phyloP scores from a whole-genome alignment of 2,888 invertebrate species.

The Antheraea assamensis region DNA sequence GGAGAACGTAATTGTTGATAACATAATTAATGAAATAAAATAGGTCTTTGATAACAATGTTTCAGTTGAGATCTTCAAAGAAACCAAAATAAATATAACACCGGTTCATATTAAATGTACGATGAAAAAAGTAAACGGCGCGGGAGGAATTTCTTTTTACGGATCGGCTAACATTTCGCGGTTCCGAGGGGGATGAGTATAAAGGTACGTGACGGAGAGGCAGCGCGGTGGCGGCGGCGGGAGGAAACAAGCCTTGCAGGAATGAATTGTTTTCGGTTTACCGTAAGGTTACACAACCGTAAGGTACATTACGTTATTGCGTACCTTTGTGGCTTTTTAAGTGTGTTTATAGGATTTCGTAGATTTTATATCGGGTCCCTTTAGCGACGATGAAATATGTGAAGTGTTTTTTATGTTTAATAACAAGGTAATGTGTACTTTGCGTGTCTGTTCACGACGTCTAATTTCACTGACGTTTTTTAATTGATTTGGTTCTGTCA shows the following conservation, averaged over 20 bases:
- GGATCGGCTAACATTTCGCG: constrained; percentile 72
- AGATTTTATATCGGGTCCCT: constrained; percentile 26
- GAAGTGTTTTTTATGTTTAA: background rate
- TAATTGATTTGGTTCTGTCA: constrained; percentile 36
- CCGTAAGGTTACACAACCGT: constrained; percentile 57
- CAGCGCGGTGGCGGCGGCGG: constrained; percentile 19
- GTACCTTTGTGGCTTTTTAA: constrained; percentile 70
- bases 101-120: constrained; percentile 73
- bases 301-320: constrained; percentile 70
- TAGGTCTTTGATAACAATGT: constrained; percentile 14
- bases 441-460: constrained; percentile 35
- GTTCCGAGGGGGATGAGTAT: constrained; percentile 46
- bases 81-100: constrained; percentile 60
- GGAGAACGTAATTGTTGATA: background rate
- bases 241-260: constrained; percentile 43
- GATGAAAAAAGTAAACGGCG: constrained; percentile 73
- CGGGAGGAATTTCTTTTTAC: constrained; percentile 78
- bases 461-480: constrained; percentile 34
- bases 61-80: constrained; percentile 37
- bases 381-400: constrained; percentile 29
- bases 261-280: constrained; percentile 75
- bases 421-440: constrained; percentile 22
- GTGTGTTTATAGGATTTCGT: constrained; percentile 62
- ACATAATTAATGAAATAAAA: background rate
- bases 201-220: constrained; percentile 41